Evolutionary conservation across 2,797 vertebrate genomes (phyloP).

Genomic region (Neosalanx taihuensis): DNA sequence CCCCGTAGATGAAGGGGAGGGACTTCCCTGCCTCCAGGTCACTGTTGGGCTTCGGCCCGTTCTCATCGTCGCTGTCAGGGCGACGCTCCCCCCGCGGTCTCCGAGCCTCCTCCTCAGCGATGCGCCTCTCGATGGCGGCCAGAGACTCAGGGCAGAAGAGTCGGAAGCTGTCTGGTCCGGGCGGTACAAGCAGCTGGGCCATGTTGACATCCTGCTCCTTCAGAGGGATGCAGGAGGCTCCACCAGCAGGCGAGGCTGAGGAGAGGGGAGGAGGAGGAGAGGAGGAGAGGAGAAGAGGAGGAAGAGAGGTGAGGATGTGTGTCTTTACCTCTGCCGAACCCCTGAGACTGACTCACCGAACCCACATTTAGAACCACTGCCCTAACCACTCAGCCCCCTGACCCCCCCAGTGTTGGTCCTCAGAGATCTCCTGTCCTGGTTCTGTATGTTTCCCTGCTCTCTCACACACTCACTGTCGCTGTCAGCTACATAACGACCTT

Average conservation of each 20-base stretch:
- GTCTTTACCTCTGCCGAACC: no score
- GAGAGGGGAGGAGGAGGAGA: slow-evolving; percentile 23
- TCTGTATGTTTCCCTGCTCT: no score
- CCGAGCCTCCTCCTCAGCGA: slow-evolving; percentile 88
- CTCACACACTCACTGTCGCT: no score
- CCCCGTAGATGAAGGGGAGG: slow-evolving; percentile 94
- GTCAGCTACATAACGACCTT: not conserved
- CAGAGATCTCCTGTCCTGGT: no score
- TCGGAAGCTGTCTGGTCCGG: slow-evolving; percentile 97
- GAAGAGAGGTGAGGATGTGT: no score
- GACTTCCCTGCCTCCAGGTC: slow-evolving; percentile 97
- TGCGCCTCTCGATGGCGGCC: slow-evolving; percentile 89
- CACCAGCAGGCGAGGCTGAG: slow-evolving; percentile 80
- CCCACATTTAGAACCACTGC: no score
- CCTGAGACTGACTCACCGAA: not conserved
- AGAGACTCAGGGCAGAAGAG: slow-evolving; percentile 94
- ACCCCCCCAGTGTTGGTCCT: no score
- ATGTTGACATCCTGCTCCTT: slow-evolving; percentile 99
- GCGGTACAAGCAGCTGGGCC: slow-evolving; percentile 97
- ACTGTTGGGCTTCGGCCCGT: slow-evolving; percentile 91
- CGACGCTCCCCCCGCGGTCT: slow-evolving; percentile 71
- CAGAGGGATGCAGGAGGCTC: slow-evolving; percentile 83
- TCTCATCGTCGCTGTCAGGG: slow-evolving; percentile 79
- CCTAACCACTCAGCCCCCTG: no score
- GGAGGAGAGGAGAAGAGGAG: not conserved